Evolutionary conservation across 2,888 invertebrate species (phyloP), one percentile per base, ranked within the genome.

Genomic region (Alitta virens): DNA sequence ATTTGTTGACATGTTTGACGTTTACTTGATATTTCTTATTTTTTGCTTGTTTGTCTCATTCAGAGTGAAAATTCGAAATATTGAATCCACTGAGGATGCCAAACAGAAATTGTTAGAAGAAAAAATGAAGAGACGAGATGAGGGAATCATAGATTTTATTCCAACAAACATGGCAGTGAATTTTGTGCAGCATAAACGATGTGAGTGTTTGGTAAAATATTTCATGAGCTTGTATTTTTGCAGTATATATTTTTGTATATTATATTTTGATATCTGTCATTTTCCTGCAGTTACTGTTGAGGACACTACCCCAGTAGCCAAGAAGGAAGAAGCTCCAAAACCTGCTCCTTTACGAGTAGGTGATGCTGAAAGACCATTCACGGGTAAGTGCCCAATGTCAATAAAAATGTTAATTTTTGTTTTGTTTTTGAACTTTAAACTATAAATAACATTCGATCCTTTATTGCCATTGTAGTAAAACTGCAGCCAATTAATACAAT

Each of bases 151-250:
- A 0, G 92, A 92, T 71, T 96, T 97, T 86, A 96, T 97, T 0
- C 97, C 97, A 0, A 94, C 94, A 18, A 97, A 98, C 80, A 94
- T 97, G 91, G 96, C 97, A 14, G 96, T 96, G 0, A 97, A 97
- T 84, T 98, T 97, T 85, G 94, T 94, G 42, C 96, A 97, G 75
- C 96, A 97, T 79, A 95, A 95, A 83, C 87, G 95, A 86, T 96
- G 91, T 91, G 85, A 86, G 87, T 83, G 25, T n/a, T 14, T 9
- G 3, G 7, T 16, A 16, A 9, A 14, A 50, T 16, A n/a, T 50
- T 50, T 50, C 12, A 50, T 50, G 7, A n/a, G n/a, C 7, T 16
- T 50, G 14, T 16, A 14, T n/a, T 50, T n/a, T 21, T n/a, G 7
- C 24, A 52, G 52, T 5, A 25, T 9, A 9, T 23, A 49, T 23